Evolutionary conservation across 2,888 invertebrate genomes (phyloP).

Genomic region (Therioaphis trifolii): DNA sequence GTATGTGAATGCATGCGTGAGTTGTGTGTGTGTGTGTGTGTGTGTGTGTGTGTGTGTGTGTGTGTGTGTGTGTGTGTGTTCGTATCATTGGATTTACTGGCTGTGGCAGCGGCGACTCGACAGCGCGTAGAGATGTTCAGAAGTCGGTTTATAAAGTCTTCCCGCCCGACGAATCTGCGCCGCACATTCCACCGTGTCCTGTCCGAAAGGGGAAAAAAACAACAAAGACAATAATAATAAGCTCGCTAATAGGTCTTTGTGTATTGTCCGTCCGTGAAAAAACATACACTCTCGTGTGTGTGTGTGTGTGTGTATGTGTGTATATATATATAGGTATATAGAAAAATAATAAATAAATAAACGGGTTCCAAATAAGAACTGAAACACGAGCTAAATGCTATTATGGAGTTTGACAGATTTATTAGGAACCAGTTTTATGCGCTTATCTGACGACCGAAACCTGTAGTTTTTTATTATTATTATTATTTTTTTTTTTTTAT

Average conservation of each 20-base stretch:
- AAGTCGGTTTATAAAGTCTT: conserved; percentile 56
- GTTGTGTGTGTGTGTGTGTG: no score
- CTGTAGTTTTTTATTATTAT: conserved; percentile 42
- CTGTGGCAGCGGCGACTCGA: not conserved
- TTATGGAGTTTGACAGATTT: conserved; percentile 61
- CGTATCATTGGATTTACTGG: not conserved
- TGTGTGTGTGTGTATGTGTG: not conserved
- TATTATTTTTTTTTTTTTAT: not conserved
- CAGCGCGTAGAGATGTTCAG: conserved; percentile 18
- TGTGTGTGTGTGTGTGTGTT: not conserved
- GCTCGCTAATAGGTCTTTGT: conserved; percentile 62
- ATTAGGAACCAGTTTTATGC: conserved; percentile 61
- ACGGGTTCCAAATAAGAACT: conserved; percentile 62
- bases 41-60: not conserved
- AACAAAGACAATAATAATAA: conserved; percentile 57
- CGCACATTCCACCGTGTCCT: conserved; percentile 49
- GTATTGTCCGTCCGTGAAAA: conserved; percentile 58
- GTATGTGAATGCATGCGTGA: no score
- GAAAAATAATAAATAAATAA: conserved; percentile 60
- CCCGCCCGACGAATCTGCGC: conserved; percentile 11
- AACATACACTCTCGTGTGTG: not conserved
- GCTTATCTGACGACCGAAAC: conserved; percentile 58
- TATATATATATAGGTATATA: not conserved
- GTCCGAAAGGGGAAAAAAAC: conserved; percentile 44
- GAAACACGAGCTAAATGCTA: conserved; percentile 61